Base-by-base conservation (phyloP, 2,797 vertebrate genomes). In the Lutjanus campechanus region DNA sequence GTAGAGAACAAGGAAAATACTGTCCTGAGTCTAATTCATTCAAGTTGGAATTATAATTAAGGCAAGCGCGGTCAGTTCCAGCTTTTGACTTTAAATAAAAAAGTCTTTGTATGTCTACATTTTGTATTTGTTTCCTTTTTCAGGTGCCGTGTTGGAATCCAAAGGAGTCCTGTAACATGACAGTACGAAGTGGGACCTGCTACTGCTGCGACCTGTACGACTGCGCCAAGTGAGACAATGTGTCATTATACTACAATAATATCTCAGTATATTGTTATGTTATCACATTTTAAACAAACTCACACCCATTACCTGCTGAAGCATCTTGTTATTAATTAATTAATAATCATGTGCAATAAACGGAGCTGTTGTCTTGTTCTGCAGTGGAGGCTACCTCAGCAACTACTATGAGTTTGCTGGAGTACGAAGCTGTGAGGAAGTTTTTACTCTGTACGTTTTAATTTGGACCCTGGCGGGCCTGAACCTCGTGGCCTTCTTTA, bases 191-290 rank as follows among this genome's bases (percentile, higher is more conserved):
- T 64, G 93, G 94, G 17, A 95, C 95, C 50, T 96, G 95, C 71
- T 96, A 95, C 89, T 96, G 95, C 89, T 96, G 95, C 53, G 95
- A 96, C 85, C 91, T 95, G 53, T 96, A 96, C 60, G 47, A 95
- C 88, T 96, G 95, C 7, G 95, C 95, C 68, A 96, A 94, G 95
- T 95, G 79, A 95, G 94, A 60, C 58, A 22, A 10, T 29, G 1
- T 36, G 66, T 20, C 13, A 16, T 40, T 46, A 13, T 29, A 7
- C 13, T 62, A 1, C 1, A 0, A 50, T 53, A 29, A 61, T 22
- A 43, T 36, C n/a, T 54, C 22, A 51, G 22, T 40, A 10, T 61
- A 50, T 36, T n/a, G 11, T 75, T 25, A n/a, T 44, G 16, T 22
- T 4, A 13, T 22, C 47, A 22, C 29, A 68, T 5, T 69, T 11